phyloP scores from a whole-genome alignment of 2,888 invertebrate genomes.

The Megaustenia siamemsis region DNA sequence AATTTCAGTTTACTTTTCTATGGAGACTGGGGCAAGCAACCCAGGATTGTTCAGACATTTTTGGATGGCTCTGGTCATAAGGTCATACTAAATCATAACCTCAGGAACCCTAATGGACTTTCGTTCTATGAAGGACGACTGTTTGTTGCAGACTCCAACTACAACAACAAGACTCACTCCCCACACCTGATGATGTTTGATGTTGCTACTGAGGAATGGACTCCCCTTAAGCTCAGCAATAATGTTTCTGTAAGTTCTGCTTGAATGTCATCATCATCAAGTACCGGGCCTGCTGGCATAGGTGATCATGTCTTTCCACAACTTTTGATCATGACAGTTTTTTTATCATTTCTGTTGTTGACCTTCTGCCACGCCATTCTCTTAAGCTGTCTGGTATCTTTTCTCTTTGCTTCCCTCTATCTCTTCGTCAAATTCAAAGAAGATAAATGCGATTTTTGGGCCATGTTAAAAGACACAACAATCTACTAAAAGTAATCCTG shows the following conservation, averaged over 20 bases:
- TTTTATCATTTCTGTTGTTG: no score
- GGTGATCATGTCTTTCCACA: no score
- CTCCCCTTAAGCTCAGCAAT: slow-evolving; percentile 58
- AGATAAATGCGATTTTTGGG: no score
- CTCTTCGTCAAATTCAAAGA: no score
- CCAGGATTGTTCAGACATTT: slow-evolving; percentile 64
- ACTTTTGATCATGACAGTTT: no score
- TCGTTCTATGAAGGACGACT: slow-evolving; percentile 62
- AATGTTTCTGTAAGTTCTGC: slow-evolving; percentile 60
- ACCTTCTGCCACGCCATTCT: no score
- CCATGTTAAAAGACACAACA: no score
- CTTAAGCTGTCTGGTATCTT: no score
- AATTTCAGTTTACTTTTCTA: slow-evolving; percentile 72
- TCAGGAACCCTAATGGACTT: slow-evolving; percentile 71
- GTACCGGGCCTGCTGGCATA: no score
- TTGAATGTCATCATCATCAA: not conserved
- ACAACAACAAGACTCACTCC: slow-evolving; percentile 60
- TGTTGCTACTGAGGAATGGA: slow-evolving; percentile 58
- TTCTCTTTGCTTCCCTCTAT: no score
- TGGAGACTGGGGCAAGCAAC: slow-evolving; percentile 69
- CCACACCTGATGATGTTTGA: slow-evolving; percentile 59
- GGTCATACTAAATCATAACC: slow-evolving; percentile 59
- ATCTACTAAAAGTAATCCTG: no score
- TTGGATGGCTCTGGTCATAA: slow-evolving; percentile 68
- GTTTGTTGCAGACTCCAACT: slow-evolving; percentile 69